Conservation (phyloP, 1,140 invertebrate species). For the Pollicipes pollicipes region DNA sequence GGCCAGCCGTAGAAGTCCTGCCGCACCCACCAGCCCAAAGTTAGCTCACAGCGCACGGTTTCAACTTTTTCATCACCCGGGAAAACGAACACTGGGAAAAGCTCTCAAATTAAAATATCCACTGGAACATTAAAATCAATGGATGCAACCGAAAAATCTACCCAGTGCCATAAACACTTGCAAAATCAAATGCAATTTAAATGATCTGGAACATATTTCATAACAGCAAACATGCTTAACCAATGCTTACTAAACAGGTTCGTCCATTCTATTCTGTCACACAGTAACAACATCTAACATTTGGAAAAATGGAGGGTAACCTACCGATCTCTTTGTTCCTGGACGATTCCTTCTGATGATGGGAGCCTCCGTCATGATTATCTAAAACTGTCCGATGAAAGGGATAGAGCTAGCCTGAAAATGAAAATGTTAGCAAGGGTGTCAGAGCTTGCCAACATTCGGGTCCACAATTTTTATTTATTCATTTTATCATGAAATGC, state of each 20-base stretch:
- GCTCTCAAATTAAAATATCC: not conserved
- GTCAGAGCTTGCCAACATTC: too few relatives aligned
- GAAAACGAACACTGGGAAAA: not conserved
- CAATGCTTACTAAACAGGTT: not conserved
- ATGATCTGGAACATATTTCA: too few relatives aligned
- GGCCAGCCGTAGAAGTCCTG: constrained; percentile 96
- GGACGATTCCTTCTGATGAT: not conserved
- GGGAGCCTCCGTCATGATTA: not conserved
- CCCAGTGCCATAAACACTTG: not conserved
- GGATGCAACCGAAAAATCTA: not conserved
- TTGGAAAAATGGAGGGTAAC: not conserved
- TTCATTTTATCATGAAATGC: too few relatives aligned
- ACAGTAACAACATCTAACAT: too few relatives aligned
- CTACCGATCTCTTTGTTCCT: not conserved
- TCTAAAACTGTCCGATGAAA: too few relatives aligned
- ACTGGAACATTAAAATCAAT: not conserved
- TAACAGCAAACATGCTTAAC: not conserved
- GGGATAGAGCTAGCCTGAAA: too few relatives aligned
- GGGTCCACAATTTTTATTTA: too few relatives aligned
- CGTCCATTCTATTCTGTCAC: not conserved
- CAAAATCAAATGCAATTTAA: not conserved
- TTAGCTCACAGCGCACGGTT: not conserved
- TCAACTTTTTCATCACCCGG: not conserved
- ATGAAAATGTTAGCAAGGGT: too few relatives aligned
- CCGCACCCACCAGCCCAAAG: not conserved